phyloP scores from a whole-genome alignment of 2,888 invertebrate genomes.

The Amblyteles armatorius region DNA sequence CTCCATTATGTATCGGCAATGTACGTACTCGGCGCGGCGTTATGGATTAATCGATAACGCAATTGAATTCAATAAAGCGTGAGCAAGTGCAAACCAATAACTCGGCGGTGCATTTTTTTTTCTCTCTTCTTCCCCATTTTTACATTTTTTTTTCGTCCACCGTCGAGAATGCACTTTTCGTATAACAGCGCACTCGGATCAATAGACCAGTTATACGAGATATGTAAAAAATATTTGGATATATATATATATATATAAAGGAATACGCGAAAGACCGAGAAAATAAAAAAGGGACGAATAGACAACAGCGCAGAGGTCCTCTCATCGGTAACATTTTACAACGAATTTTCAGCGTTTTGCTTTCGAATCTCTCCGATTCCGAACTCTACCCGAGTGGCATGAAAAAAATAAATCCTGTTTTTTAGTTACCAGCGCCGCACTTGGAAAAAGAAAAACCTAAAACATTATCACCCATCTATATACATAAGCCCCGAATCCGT shows the following conservation, averaged over 20 bases:
- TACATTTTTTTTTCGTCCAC: too few relatives aligned
- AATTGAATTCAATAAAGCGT: slow-evolving; percentile 52
- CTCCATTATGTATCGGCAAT: background rate
- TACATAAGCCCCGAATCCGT: slow-evolving; percentile 4
- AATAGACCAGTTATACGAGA: slow-evolving; percentile 29
- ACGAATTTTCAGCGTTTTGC: slow-evolving; percentile 45
- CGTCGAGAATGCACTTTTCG: slow-evolving; percentile 8
- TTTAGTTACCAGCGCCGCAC: slow-evolving; percentile 3
- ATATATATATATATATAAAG: background rate
- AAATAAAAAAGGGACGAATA: slow-evolving; percentile 26
- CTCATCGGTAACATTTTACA: slow-evolving; percentile 46
- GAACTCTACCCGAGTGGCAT: slow-evolving; percentile 24
- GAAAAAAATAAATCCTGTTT: slow-evolving; percentile 28
- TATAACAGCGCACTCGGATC: slow-evolving; percentile 41
- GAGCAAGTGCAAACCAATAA: slow-evolving; percentile 36
- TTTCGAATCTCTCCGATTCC: slow-evolving; percentile 18
- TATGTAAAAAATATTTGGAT: background rate
- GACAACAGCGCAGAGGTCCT: slow-evolving; percentile 22
- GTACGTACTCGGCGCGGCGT: slow-evolving; percentile 5
- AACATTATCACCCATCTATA: background rate
- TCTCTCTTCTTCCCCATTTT: slow-evolving; percentile 7
- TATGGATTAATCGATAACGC: slow-evolving; percentile 52
- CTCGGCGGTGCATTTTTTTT: slow-evolving; percentile 19
- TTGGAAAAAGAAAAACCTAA: slow-evolving; percentile 1
- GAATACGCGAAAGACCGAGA: background rate